Base-by-base conservation (phyloP, 1,140 invertebrate genomes). In the Oryctes rhinoceros region DNA sequence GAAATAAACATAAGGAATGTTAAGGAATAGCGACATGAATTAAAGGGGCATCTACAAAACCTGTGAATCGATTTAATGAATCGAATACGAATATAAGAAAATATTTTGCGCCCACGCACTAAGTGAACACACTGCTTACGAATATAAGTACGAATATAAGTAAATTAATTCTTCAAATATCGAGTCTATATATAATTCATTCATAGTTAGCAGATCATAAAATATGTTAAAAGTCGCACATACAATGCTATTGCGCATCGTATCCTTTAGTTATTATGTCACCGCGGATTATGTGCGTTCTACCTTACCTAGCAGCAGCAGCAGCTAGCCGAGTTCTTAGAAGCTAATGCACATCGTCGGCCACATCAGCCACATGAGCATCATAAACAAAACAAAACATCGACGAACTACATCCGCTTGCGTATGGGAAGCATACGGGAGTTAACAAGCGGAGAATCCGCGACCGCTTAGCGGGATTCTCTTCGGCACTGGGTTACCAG, bases 401-500 rank as follows among this genome's bases (percentile, higher is more conserved):
- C 53, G 9, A 10, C 47, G 20, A 53, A 49, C 77, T 78, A 62
- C 47, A 78, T 53, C 47, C 53, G 77, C 10, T 78, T 78, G 53
- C 79, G 65, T 79, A 81, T 81, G 79, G 76, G 67, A 82, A 78
- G 77, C 80, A 20, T 71, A 82, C 81, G 81, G 62, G 65, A 30
- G n/a, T 44, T 49, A 67, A 75, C 44, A 15, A 75, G 65, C 65
- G 65, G 65, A 71, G 65, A 71, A 71, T 82, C 74, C 62, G 79
- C 77, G 78, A 81, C 81, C 77, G 83, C 76, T 80, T 84, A 84
- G 82, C 84, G 83, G 84, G 82, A 84, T 71, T 20, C 79, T 80
- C 79, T 79, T 79, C 80, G 77, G 79, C 84, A 84, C 82, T 85
- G 81, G 84, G 83, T 84, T 84, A 84, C 81, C 84, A 85, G 83